A percentile compares a stretch with the other conserved stretches of the same genome.
Evolutionary conservation across 2,888 invertebrate genomes (phyloP).

Genomic region (Himalopsyche anomala): DNA sequence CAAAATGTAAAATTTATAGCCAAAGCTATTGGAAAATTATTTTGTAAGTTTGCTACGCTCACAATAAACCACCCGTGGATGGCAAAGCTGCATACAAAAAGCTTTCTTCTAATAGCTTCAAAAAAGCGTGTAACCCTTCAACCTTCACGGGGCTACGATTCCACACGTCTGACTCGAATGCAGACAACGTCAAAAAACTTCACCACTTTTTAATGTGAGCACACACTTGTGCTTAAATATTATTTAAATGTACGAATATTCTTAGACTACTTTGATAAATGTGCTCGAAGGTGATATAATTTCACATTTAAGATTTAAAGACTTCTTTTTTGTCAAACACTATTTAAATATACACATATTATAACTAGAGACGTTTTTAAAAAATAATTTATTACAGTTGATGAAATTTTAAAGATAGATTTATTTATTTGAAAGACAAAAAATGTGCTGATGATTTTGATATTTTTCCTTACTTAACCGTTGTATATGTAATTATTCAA

Average conservation of each 20-base stretch:
- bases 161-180: slow-evolving; percentile 37
- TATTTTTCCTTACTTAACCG: too few species aligned
- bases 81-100: slow-evolving; percentile 29
- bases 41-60: background rate
- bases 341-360: too few species aligned
- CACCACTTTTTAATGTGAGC: background rate
- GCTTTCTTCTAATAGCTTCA: slow-evolving; percentile 14
- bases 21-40: background rate
- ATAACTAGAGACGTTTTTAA: too few species aligned
- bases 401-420: too few species aligned
- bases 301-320: too few species aligned
- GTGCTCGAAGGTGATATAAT: background rate
- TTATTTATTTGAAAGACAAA: too few species aligned
- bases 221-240: background rate
- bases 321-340: too few species aligned
- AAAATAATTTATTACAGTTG: too few species aligned
- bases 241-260: slow-evolving; percentile 7
- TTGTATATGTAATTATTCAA: too few species aligned
- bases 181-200: slow-evolving; percentile 43
- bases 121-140: slow-evolving; percentile 29
- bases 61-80: slow-evolving; percentile 38
- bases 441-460: too few species aligned
- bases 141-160: slow-evolving; percentile 32
- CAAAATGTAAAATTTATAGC: slow-evolving; percentile 18
- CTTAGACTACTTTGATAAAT: background rate